Percentiles rank a stretch among this genome's conserved stretches.
Conservation (phyloP, 2,888 invertebrate species). For the Protula sp. region DNA sequence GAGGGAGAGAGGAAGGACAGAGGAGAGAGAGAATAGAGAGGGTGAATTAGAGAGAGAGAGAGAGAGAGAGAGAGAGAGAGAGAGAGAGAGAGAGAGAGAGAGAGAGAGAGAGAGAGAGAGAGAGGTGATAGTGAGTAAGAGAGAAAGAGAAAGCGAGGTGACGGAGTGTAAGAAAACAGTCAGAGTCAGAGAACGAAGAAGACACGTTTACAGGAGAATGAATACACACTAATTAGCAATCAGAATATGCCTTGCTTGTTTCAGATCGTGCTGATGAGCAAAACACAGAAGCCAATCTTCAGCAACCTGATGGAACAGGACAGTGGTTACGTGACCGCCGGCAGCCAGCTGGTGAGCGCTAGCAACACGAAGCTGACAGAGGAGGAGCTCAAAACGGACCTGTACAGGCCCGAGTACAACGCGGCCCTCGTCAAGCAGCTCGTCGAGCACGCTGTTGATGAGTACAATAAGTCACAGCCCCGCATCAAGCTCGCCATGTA, state of each 20-base stretch:
- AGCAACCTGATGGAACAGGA: conserved; percentile 50
- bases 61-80: no score
- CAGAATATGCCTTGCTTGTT: background rate
- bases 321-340: conserved; percentile 49
- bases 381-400: conserved; percentile 43
- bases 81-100: no score
- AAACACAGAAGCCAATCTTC: conserved; percentile 41
- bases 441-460: conserved; percentile 46
- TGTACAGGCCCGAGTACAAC: conserved; percentile 32
- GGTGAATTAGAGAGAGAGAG: no score
- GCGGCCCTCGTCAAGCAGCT: conserved; percentile 19
- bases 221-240: no score
- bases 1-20: no score
- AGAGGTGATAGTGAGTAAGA: no score
- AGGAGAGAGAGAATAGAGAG: no score
- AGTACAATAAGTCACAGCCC: conserved; percentile 51
- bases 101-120: no score
- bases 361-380: conserved; percentile 32
- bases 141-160: no score
- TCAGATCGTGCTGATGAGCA: conserved; percentile 26
- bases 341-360: conserved; percentile 24
- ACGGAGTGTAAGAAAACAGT: no score
- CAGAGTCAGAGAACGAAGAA: no score
- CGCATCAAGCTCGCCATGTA: conserved; percentile 47
- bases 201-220: no score